Base-by-base conservation (phyloP, 2,113 vertebrate species). In the Varanus komodoensis region DNA sequence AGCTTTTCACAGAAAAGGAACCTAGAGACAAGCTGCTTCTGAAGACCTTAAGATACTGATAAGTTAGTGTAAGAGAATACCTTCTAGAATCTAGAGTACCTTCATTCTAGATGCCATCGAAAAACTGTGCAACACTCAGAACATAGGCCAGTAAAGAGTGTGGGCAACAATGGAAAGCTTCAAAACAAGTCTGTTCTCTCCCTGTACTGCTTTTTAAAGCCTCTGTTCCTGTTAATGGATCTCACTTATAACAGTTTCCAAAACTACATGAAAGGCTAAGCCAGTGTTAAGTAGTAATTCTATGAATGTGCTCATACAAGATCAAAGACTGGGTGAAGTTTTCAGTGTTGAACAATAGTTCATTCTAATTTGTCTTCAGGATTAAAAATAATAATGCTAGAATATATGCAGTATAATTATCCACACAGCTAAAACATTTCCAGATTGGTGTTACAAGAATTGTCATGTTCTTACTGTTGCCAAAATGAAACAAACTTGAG, bases 401-500 rank as follows among this genome's bases (percentile, higher is more conserved):
- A 81, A 57, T 25, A 87, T 25, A 32, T 61, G 44, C 8, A 57
- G 19, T 82, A 82, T 77, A 44, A 54, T 61, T 12, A 90, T 50
- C 7, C 0, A 7, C 48, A 77, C 77, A 86, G 48, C 79, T 87
- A 83, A 81, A 73, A 25, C 82, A 93, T 71, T 32, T 81, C 7
- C 82, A 87, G 69, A 27, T 48, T 85, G 90, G 15, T 89, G 91
- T 1, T 77, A 81, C 19, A 61, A 2, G 0, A 0, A 74, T 93
- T 0, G 0, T 68, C 84, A 73, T 89, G 57, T 90, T 90, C 57
- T 88, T 82, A 88, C 29, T 79, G 84, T 73, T 87, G 83, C 78
- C 92, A 89, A 95, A 95, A 91, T 57, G 90, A 15, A 74, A 64
- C 3, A 19, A 87, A 23, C 8, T 32, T 0, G 77, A 67, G 93